Conservation (phyloP, 2,797 vertebrate species). For the Aeoliscus strigatus region DNA sequence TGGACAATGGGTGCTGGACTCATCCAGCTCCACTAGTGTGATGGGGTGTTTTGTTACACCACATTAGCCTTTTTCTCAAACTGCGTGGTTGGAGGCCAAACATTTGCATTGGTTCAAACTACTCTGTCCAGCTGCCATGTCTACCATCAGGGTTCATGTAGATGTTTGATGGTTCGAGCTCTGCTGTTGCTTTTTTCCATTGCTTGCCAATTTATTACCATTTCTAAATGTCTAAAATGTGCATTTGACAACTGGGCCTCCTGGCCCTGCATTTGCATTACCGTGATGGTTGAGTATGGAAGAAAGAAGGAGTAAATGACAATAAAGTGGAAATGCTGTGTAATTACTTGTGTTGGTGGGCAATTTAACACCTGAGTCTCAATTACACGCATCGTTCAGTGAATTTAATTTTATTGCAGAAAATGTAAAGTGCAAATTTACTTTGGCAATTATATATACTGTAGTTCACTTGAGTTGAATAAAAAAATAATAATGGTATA, state of each 20-base stretch:
- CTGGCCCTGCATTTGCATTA: slow-evolving; percentile 1
- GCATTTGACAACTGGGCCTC: background rate
- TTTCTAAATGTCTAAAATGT: background rate
- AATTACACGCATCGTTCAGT: background rate
- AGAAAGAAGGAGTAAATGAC: slow-evolving; percentile 4
- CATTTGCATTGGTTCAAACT: slow-evolving; percentile 44
- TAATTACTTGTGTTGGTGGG: slow-evolving; percentile 1
- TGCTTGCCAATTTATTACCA: no score
- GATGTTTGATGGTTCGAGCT: slow-evolving; percentile 19
- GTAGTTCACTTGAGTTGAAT: background rate
- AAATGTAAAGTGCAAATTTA: no score
- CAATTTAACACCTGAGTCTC: background rate
- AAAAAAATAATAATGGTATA: no score
- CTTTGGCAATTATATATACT: no score
- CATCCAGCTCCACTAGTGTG: slow-evolving; percentile 25
- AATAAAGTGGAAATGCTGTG: background rate
- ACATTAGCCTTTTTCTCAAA: slow-evolving; percentile 59
- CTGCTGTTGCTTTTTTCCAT: slow-evolving; percentile 11
- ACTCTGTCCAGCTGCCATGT: slow-evolving; percentile 52
- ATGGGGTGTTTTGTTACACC: slow-evolving; percentile 60
- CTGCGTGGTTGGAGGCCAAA: slow-evolving; percentile 41
- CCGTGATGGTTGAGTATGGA: background rate
- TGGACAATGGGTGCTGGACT: slow-evolving; percentile 58
- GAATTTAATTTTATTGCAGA: background rate
- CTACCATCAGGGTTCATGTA: slow-evolving; percentile 24